A percentile compares a stretch with the other conserved stretches of the same genome.
These are phyloP conservation scores for Dexiosoma caninum DNA, from an alignment of 2,888 invertebrate genomes.

Conservation along the genomic window DNA sequence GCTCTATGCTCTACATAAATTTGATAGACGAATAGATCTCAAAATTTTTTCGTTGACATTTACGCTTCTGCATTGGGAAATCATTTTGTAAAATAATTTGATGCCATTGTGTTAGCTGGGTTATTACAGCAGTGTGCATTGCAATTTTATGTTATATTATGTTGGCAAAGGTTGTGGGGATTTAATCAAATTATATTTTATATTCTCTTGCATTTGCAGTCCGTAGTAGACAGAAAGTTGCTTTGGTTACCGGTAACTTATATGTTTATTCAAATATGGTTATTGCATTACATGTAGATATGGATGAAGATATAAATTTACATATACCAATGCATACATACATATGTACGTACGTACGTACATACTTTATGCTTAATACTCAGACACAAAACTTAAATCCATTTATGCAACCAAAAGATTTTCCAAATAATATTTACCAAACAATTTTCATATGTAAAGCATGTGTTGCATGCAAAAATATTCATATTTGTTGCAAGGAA, in stretches of 20 bases:
- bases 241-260: constrained; percentile 20
- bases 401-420: background rate
- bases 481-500: constrained; percentile 37
- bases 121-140: too few relatives aligned
- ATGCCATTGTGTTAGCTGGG: too few relatives aligned
- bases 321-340: too few relatives aligned
- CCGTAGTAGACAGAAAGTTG: background rate
- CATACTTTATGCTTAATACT: background rate
- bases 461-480: constrained; percentile 41
- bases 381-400: background rate
- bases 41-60: too few relatives aligned
- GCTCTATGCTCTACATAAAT: too few relatives aligned
- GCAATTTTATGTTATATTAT: background rate
- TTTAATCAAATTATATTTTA: constrained; percentile 19
- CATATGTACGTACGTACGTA: too few relatives aligned
- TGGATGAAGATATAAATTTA: background rate
- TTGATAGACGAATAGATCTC: too few relatives aligned
- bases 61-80: too few relatives aligned
- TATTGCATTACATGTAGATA: background rate
- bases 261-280: background rate
- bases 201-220: constrained; percentile 5
- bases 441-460: constrained; percentile 39
- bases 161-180: background rate
- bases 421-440: constrained; percentile 34
- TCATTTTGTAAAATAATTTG: too few relatives aligned